Evolutionary conservation across 1,140 invertebrate species (phyloP), one percentile per base, ranked within the genome.

Genomic region (Epicauta chinensis): DNA sequence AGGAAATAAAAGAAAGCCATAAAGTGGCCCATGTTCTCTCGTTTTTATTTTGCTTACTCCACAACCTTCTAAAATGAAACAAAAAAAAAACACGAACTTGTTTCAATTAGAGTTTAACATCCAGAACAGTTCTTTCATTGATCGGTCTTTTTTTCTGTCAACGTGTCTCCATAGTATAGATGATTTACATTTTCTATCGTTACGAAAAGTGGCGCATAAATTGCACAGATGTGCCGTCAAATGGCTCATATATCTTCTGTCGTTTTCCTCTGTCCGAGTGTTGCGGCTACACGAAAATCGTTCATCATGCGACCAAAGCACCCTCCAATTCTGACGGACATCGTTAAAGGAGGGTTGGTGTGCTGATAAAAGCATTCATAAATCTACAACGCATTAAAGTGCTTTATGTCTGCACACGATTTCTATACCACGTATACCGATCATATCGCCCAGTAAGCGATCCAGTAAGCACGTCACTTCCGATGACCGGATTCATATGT

Each of bases 361-460:
- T 56, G 53, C 60, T 60, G 60, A 64, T 64, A 64, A 64, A 64
- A 64, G 62, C 62, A 58, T 35, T 55, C 58, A 62, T 64, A 64
- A 64, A 64, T 64, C 62, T 62, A 51, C 37, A 32, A 31, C 36
- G 49, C 51, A 55, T 56, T 57, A 59, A 60, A 63, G 60, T 64
- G 55, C 62, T 61, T 59, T 58, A 61, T 61, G 52, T 58, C 54
- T 55, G 52, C 51, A 53, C 42, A 55, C 54, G 55, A 57, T 60
- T 54, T 60, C 53, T 61, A 61, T 54, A 52, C 49, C 51, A 35
- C 39, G 48, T 7, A 23, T 53, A 53, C 51, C 51, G 45, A 63
- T 59, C 53, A 60, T 53, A 63, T 61, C 49, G 48, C 23, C 0
- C 45, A 36, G 36, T 45, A 34, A 49, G 50, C 40, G 55, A 60